Percentiles rank a stretch among this genome's conserved stretches.
Evolutionary conservation across 1,140 invertebrate species (phyloP).

Genomic region (Mylabris phalerata): DNA sequence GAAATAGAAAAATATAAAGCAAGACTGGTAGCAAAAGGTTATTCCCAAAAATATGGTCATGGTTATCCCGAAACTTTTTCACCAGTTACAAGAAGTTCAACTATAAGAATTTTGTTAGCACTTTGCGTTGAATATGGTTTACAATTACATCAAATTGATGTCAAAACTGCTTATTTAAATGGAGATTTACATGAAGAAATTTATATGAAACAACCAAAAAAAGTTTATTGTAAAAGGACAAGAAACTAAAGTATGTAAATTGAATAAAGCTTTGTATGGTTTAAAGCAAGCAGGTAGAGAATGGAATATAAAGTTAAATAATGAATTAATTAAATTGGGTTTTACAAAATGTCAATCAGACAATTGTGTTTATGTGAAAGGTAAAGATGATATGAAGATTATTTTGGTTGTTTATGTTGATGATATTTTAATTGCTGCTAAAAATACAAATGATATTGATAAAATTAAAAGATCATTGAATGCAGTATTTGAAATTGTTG

Average conservation of each 20-base stretch:
- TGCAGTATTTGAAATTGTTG: not conserved
- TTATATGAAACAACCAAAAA: constrained; percentile 35
- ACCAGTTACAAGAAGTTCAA: constrained; percentile 37
- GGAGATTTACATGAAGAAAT: constrained; percentile 28
- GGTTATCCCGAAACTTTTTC: constrained; percentile 29
- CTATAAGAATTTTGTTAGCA: constrained; percentile 33
- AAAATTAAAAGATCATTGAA: no score
- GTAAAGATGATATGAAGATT: no score
- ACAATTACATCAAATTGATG: constrained; percentile 36
- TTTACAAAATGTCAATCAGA: no score
- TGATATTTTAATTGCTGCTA: no score
- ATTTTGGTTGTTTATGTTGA: no score
- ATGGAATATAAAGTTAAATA: constrained; percentile 15
- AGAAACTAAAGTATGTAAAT: constrained; percentile 25
- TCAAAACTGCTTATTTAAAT: constrained; percentile 29
- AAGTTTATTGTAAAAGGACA: constrained; percentile 21
- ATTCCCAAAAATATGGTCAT: no score
- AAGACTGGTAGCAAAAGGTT: no score
- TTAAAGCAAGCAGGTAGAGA: constrained; percentile 39
- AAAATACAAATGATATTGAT: no score
- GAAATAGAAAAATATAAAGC: no score
- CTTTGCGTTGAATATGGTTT: constrained; percentile 16
- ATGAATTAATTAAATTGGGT: no score
- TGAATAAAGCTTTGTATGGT: constrained; percentile 42
- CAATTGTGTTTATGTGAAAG: no score